Evolutionary conservation across 2,797 vertebrate genomes (phyloP).

Genomic region (Sebastes reedi): DNA sequence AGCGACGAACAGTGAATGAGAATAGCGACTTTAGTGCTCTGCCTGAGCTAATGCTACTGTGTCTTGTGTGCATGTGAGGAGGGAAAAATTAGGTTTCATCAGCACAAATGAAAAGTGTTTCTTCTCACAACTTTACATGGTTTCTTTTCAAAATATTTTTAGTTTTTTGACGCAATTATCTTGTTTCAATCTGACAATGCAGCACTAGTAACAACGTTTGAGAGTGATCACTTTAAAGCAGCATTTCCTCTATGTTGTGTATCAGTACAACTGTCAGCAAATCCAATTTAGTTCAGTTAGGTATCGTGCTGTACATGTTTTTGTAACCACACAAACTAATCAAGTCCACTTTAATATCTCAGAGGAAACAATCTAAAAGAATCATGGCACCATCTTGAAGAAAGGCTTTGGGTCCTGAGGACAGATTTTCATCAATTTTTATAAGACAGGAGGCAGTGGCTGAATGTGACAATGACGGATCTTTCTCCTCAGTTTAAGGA

Average conservation of each 20-base stretch:
- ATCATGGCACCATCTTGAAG: neutral
- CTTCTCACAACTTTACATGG: neutral
- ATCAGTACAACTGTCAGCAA: neutral
- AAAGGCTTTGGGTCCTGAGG: neutral
- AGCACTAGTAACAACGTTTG: neutral
- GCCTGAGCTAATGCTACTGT: neutral
- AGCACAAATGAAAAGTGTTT: neutral
- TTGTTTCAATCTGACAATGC: neutral
- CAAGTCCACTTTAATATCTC: neutral
- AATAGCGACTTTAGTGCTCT: neutral
- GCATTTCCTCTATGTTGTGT: neutral
- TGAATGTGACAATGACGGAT: slow-evolving; percentile 58
- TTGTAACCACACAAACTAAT: neutral
- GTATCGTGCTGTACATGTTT: neutral
- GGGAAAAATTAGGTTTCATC: neutral
- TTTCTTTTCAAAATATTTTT: neutral
- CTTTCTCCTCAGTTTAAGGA: slow-evolving; percentile 24
- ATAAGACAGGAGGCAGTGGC: slow-evolving; percentile 2
- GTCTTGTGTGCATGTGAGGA: neutral
- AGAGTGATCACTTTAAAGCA: neutral
- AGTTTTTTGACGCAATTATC: neutral
- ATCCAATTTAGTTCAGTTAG: neutral
- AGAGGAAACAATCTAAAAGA: slow-evolving; percentile 5
- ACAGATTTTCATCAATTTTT: slow-evolving; percentile 40
- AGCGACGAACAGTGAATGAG: too few species aligned